These are phyloP conservation scores for Spodoptera picta DNA, from an alignment of 2,888 invertebrate genomes.

Conservation along the genomic window DNA sequence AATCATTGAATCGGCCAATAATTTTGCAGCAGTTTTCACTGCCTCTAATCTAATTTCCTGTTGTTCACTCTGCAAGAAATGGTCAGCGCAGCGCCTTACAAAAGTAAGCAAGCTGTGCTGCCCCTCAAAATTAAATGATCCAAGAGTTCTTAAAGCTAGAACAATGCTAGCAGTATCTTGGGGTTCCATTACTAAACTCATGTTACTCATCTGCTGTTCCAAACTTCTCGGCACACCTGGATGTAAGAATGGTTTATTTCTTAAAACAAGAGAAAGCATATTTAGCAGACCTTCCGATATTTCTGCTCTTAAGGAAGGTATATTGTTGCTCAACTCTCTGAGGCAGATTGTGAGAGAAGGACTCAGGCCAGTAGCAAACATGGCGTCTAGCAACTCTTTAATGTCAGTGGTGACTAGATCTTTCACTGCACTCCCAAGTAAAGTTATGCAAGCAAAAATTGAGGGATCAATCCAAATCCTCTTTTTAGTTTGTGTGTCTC, in stretches of 20 bases:
- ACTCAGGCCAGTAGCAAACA: slow-evolving; percentile 97
- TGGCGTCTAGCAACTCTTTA: slow-evolving; percentile 95
- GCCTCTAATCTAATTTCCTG: slow-evolving; percentile 97
- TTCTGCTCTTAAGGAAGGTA: slow-evolving; percentile 95
- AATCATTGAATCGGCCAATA: slow-evolving; percentile 94
- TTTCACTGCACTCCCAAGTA: slow-evolving; percentile 96
- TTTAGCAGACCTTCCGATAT: slow-evolving; percentile 97
- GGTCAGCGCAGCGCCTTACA: slow-evolving; percentile 97
- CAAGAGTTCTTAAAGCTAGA: slow-evolving; percentile 96
- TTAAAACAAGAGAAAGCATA: slow-evolving; percentile 96
- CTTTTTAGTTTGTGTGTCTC: slow-evolving; percentile 93
- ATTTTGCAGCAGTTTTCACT: slow-evolving; percentile 96
- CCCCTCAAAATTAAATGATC: slow-evolving; percentile 96
- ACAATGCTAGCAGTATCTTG: slow-evolving; percentile 95
- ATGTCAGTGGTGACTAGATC: slow-evolving; percentile 93
- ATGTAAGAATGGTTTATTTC: slow-evolving; percentile 95
- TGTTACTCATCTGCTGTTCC: slow-evolving; percentile 84
- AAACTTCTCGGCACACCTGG: slow-evolving; percentile 93
- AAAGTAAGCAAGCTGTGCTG: slow-evolving; percentile 96
- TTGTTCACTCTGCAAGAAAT: slow-evolving; percentile 96
- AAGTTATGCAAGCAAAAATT: slow-evolving; percentile 97
- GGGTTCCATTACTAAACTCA: slow-evolving; percentile 86
- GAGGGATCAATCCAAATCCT: slow-evolving; percentile 93
- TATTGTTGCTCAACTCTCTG: slow-evolving; percentile 95
- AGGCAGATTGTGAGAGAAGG: slow-evolving; percentile 97